Percentiles rank a stretch among this genome's conserved stretches.
Evolutionary conservation across 2,113 vertebrate species (phyloP).

Genomic region (Noctilio leporinus): DNA sequence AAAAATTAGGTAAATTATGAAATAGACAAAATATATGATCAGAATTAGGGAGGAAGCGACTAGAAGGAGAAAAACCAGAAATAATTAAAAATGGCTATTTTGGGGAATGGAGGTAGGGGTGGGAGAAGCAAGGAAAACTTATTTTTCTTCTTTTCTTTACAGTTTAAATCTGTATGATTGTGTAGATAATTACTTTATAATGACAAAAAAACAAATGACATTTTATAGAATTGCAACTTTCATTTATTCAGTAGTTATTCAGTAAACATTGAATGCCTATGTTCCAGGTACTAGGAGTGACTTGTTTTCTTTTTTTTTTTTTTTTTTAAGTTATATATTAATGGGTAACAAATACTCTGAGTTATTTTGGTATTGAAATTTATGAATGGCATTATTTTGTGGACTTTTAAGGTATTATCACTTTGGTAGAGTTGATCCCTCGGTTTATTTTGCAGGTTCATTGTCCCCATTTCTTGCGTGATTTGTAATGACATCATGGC

Average conservation of each 20-base stretch:
- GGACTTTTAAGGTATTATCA: background rate
- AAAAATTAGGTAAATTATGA: background rate
- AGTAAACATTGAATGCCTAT: background rate
- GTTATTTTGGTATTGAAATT: background rate
- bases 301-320: background rate
- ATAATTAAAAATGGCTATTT: background rate
- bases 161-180: background rate
- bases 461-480: constrained; percentile 97
- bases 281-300: background rate
- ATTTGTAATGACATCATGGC: constrained; percentile 99
- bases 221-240: background rate
- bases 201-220: background rate
- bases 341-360: background rate
- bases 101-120: background rate
- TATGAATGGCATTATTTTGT: background rate
- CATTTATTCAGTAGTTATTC: background rate
- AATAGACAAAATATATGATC: background rate
- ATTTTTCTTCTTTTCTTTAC: background rate
- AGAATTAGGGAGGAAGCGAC: background rate
- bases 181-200: background rate
- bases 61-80: background rate
- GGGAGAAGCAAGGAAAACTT: background rate
- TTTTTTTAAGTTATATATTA: background rate
- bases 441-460: constrained; percentile 85
- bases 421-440: background rate